Percentiles rank a stretch among this genome's conserved stretches.
Evolutionary conservation across 92 coral and sea anemone species (phyloP).

Genomic region (Epizoanthus fatuus): DNA sequence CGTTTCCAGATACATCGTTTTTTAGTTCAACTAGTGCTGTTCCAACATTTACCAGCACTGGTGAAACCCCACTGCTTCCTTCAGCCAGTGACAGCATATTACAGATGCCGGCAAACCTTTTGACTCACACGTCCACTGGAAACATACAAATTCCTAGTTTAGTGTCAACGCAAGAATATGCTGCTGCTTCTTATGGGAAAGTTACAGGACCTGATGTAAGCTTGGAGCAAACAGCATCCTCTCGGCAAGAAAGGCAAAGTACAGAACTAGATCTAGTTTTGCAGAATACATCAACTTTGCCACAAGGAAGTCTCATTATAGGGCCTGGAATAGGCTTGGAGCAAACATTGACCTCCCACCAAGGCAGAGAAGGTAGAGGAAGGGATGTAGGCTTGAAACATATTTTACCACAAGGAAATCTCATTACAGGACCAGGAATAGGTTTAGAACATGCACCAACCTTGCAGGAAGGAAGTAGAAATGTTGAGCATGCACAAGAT

Average conservation of each 20-base stretch:
- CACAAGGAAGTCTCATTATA: background rate
- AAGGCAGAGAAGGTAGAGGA: background rate
- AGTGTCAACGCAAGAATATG: constrained; percentile 4
- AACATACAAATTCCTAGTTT: background rate
- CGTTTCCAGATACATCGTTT: constrained; percentile 14
- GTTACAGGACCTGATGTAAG: background rate
- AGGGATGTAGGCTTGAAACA: background rate
- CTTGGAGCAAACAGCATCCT: background rate
- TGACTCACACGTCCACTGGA: background rate
- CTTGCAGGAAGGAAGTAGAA: background rate
- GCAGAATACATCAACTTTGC: constrained; percentile 1
- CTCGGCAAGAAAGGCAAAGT: background rate
- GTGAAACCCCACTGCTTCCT: background rate
- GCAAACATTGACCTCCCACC: background rate
- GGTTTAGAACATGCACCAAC: background rate
- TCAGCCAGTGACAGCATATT: background rate
- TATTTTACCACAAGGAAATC: background rate
- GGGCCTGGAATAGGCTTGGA: background rate
- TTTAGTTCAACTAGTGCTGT: background rate
- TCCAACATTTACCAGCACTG: background rate
- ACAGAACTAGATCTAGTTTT: background rate
- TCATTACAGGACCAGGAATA: background rate
- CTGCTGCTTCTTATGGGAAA: background rate
- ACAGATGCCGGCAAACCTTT: background rate
- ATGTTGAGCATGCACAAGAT: background rate